phyloP scores from a whole-genome alignment of 1,140 invertebrate genomes.

The Glomeris maerens region DNA sequence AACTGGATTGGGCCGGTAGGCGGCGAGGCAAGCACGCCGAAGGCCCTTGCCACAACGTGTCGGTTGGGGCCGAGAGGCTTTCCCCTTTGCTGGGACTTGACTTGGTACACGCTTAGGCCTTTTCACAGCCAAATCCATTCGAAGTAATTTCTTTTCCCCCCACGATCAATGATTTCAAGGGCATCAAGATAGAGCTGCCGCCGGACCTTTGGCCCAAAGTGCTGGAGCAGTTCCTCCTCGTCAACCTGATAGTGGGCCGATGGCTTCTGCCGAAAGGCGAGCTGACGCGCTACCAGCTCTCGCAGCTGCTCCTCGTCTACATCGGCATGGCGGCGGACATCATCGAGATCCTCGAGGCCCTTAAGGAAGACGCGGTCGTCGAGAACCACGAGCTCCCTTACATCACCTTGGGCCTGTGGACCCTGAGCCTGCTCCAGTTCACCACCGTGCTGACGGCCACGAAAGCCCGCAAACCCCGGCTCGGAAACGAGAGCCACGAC shows the following conservation, averaged over 20 bases:
- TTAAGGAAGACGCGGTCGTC: conserved; percentile 53
- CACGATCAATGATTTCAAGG: conserved; percentile 4
- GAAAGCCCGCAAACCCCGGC: conserved; percentile 53
- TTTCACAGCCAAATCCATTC: not conserved
- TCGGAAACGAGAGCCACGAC: not conserved
- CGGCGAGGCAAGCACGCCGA: too few species aligned
- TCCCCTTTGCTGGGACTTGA: not conserved
- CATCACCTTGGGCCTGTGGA: conserved; percentile 66
- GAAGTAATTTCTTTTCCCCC: not conserved
- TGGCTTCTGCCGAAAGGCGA: conserved; percentile 79
- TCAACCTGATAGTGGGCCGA: conserved; percentile 69
- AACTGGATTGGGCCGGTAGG: conserved; percentile 62
- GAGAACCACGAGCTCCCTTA: conserved; percentile 54
- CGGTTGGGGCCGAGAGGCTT: not conserved
- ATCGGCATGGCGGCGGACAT: conserved; percentile 78
- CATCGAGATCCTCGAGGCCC: conserved; percentile 45
- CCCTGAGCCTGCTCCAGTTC: conserved; percentile 78
- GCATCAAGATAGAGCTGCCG: conserved; percentile 20
- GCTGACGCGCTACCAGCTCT: conserved; percentile 74
- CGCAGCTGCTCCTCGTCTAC: conserved; percentile 69
- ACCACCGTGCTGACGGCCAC: conserved; percentile 77
- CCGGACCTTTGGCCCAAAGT: conserved; percentile 68
- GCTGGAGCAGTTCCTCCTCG: conserved; percentile 76
- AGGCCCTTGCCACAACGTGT: too few species aligned
- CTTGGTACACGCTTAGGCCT: not conserved